Conservation (phyloP, 2,113 vertebrate species). For the Periophthalmus modestus region DNA sequence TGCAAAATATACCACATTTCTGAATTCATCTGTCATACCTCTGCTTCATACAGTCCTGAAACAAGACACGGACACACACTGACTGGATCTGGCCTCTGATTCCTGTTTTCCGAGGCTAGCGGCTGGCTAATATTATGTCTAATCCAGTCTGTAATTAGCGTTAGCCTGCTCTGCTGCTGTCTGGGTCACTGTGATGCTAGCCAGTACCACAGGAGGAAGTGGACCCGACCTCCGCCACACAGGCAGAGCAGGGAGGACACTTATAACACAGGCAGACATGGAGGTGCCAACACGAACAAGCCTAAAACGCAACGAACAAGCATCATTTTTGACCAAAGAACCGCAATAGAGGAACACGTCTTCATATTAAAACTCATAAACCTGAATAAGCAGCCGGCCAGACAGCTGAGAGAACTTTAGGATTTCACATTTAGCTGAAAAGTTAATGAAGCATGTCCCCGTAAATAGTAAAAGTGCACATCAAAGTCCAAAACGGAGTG, state of each 20-base stretch:
- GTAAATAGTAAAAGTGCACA: neutral
- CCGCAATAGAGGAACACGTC: slow-evolving; percentile 42
- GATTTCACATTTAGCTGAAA: slow-evolving; percentile 33
- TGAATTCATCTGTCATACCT: neutral
- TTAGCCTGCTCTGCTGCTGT: slow-evolving; percentile 65
- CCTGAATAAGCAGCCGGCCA: slow-evolving; percentile 45
- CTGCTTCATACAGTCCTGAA: neutral
- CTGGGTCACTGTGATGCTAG: slow-evolving; percentile 63
- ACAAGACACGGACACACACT: slow-evolving; percentile 15
- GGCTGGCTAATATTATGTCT: slow-evolving; percentile 66
- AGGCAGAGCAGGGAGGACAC: slow-evolving; percentile 40
- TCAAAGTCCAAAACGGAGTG: slow-evolving; percentile 4
- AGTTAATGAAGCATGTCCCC: slow-evolving; percentile 8
- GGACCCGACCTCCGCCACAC: slow-evolving; percentile 43
- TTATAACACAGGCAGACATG: slow-evolving; percentile 26
- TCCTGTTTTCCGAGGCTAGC: slow-evolving; percentile 54
- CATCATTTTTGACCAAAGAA: slow-evolving; percentile 26
- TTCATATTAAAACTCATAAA: slow-evolving; percentile 25
- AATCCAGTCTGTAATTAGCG: slow-evolving; percentile 76
- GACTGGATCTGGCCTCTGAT: slow-evolving; percentile 43
- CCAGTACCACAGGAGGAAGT: slow-evolving; percentile 53
- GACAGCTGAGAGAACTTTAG: slow-evolving; percentile 13
- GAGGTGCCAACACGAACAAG: slow-evolving; percentile 21
- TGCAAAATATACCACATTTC: neutral
- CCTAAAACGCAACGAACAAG: slow-evolving; percentile 53